Evolutionary conservation across 2,888 invertebrate species (phyloP).

Genomic region (Oxycera nigricornis): DNA sequence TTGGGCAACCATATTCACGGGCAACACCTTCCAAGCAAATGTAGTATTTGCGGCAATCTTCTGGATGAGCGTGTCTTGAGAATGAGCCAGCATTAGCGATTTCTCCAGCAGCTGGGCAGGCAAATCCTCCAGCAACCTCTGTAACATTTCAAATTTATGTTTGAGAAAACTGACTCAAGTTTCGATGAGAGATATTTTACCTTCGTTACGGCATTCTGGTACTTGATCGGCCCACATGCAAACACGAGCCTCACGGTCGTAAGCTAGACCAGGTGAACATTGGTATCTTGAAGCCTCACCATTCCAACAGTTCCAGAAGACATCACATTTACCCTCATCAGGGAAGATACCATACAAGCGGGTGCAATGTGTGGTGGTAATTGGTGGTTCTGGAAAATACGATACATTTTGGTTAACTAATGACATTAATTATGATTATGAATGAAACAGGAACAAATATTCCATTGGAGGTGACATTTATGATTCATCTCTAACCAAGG

Average conservation of each 20-base stretch:
- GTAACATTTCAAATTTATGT: constrained; percentile 52
- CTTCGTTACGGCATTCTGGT: constrained; percentile 88
- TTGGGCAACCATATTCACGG: constrained; percentile 93
- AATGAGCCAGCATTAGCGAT: constrained; percentile 85
- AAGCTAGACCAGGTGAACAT: constrained; percentile 93
- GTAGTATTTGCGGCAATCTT: constrained; percentile 94
- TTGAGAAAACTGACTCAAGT: not conserved
- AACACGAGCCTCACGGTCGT: constrained; percentile 90
- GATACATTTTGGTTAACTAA: no score
- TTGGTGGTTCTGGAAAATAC: constrained; percentile 76
- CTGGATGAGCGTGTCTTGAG: constrained; percentile 93
- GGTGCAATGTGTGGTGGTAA: constrained; percentile 82
- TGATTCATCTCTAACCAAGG: no score
- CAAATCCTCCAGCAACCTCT: constrained; percentile 92
- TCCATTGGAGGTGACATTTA: no score
- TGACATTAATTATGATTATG: no score
- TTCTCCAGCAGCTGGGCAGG: constrained; percentile 84
- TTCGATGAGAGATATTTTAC: constrained; percentile 63
- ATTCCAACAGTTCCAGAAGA: constrained; percentile 98
- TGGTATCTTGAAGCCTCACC: constrained; percentile 93
- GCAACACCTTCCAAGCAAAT: constrained; percentile 91
- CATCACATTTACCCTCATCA: constrained; percentile 86
- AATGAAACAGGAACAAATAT: no score
- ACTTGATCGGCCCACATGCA: constrained; percentile 98
- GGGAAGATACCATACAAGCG: constrained; percentile 92